Conservation (phyloP, 2,797 vertebrate species). For the Picus viridis region DNA sequence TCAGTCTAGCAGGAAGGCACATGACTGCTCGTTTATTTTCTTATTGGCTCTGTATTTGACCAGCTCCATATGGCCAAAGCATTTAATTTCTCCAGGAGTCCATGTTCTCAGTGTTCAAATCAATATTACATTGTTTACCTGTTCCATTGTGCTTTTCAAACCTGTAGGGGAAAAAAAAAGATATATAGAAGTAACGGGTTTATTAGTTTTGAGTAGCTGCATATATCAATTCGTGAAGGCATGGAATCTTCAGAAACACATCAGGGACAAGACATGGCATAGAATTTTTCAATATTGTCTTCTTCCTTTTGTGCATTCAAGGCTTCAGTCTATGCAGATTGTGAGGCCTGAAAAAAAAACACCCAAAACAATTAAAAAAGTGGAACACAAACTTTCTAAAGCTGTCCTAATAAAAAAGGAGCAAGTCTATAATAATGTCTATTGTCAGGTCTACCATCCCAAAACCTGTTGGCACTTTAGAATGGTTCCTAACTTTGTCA, state of each 20-base stretch:
- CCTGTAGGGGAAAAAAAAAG: background rate
- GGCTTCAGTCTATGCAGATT: background rate
- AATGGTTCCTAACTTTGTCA: background rate
- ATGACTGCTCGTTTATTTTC: background rate
- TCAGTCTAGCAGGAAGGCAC: background rate
- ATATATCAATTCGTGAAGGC: background rate
- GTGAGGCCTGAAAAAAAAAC: background rate
- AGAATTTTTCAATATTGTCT: background rate
- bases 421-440: background rate
- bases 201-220: background rate
- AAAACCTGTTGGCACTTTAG: background rate
- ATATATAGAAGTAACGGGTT: background rate
- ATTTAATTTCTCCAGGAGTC: background rate
- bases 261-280: background rate
- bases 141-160: background rate
- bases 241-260: background rate
- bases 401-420: background rate
- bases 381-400: background rate
- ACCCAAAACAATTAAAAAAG: background rate
- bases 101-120: constrained; percentile 12
- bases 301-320: background rate
- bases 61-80: background rate
- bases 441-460: background rate
- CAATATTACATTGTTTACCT: background rate
- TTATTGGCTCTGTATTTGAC: background rate